Evolutionary conservation across 2,113 vertebrate species (phyloP), one percentile per base, ranked within the genome.

Genomic region (Nettapus auritus): DNA sequence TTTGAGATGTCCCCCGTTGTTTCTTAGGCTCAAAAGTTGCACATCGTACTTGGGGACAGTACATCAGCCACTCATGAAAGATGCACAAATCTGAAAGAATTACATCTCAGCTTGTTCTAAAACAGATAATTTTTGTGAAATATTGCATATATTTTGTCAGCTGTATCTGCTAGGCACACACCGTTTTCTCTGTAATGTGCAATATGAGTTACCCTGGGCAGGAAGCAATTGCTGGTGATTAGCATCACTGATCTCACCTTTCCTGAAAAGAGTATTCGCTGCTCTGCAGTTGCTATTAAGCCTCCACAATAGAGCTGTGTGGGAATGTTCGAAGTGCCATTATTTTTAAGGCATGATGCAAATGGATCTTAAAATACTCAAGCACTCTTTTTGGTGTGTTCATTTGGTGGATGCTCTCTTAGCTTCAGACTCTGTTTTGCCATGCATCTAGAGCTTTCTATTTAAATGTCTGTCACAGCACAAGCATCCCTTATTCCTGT

Each of bases 401-500:
- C 68, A 4, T 50, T 20, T 8, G 50, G 90, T 26, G 28, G 29
- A 53, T 74, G 64, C 46, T 92, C 16, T 82, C 79, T 67, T 19
- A 67, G 36, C 56, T 80, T 88, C 52, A 68, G 59, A 26, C 80
- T 74, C 15, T 91, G 42, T 69, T 96, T 89, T 85, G 85, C 90
- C 63, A 23, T 3, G 23, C 3, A 18, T 64, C 63, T 88, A 9
- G 57, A 57, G 67, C 40, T 82, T 94, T 77, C 75, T 80, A 63
- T 73, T 88, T 57, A 79, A 89, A 29, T 60, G 78, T 62, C 57
- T 76, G 55, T 84, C 78, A 34, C 25, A 80, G 63, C 20, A 33
- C 82, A 84, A 92, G 84, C 40, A 66, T 38, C 31, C 31, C 31
- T 57, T n/a, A 55, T 90, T 88, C 80, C 77, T 74, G 33, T 68